A percentile compares a stretch with the other conserved stretches of the same genome.
phyloP scores from a whole-genome alignment of 1,140 invertebrate genomes.

The Pararge aegeria region DNA sequence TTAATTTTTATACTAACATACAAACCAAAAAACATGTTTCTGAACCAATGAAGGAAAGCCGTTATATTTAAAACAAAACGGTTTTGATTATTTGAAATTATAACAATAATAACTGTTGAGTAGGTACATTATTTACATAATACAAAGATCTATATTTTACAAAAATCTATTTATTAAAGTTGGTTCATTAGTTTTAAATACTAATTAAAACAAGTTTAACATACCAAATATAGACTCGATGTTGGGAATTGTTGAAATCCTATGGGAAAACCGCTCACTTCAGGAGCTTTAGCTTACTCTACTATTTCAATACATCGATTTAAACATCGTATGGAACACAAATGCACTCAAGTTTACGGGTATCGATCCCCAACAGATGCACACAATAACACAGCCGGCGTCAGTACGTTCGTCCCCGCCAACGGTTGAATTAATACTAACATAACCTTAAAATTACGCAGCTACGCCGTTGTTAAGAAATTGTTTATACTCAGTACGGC shows the following conservation, averaged over 20 bases:
- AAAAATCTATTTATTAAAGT: background rate
- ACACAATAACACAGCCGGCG: conserved; percentile 24
- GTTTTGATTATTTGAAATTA: background rate
- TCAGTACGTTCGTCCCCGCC: conserved; percentile 50
- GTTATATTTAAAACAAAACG: conserved; percentile 10
- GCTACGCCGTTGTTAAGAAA: conserved; percentile 64
- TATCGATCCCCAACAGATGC: conserved; percentile 29
- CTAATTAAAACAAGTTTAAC: background rate
- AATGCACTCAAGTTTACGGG: conserved; percentile 25
- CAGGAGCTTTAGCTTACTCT: conserved; percentile 3
- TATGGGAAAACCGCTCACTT: background rate
- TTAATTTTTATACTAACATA: no score
- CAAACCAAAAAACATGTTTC: no score
- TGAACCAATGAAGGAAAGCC: background rate
- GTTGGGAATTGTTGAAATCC: conserved; percentile 2
- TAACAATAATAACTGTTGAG: background rate
- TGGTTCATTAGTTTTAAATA: background rate
- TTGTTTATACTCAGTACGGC: conserved; percentile 62
- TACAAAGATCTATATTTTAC: background rate
- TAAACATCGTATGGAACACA: conserved; percentile 14
- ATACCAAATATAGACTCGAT: conserved; percentile 13
- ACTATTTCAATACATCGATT: conserved; percentile 10
- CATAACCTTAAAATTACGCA: conserved; percentile 65
- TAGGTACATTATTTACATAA: no score
- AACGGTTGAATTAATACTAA: conserved; percentile 70